A percentile compares a stretch with the other conserved stretches of the same genome.
Evolutionary conservation across 2,113 vertebrate genomes (phyloP).

Genomic region (Ictidomys tridecemlineatus): DNA sequence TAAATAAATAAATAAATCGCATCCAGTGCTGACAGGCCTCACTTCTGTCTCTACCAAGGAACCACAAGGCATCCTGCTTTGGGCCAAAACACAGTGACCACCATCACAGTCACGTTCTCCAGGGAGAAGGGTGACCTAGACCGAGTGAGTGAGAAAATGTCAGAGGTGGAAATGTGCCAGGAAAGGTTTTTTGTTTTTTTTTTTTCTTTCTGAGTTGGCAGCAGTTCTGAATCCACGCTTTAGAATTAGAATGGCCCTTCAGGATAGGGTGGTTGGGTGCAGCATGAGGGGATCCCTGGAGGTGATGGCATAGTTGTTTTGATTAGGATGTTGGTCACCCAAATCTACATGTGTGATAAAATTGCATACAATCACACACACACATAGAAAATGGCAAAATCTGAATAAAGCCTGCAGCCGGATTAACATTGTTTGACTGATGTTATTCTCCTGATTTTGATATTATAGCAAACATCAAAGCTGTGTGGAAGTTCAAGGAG

Average conservation of each 20-base stretch:
- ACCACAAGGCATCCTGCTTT: neutral
- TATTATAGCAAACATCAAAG: neutral
- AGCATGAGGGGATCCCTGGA: neutral
- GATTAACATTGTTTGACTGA: neutral
- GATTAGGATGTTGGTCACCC: neutral
- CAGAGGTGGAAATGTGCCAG: neutral
- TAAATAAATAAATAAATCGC: too few relatives aligned
- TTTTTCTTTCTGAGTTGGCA: neutral
- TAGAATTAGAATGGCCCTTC: neutral
- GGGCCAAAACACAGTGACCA: neutral
- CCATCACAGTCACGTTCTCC: neutral
- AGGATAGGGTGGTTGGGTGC: too few relatives aligned
- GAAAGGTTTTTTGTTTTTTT: neutral
- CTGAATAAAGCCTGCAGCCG: neutral
- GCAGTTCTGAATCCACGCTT: neutral
- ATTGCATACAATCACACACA: neutral
- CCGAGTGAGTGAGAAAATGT: neutral
- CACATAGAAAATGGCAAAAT: neutral
- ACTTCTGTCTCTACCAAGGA: too few relatives aligned
- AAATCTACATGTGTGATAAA: neutral
- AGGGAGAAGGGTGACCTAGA: neutral
- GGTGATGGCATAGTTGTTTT: neutral
- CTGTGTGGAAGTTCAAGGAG: neutral
- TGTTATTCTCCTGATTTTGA: neutral
- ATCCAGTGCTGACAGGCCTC: too few relatives aligned